phyloP scores from a whole-genome alignment of 1,140 invertebrate genomes.

The Drosophila ananassae region DNA sequence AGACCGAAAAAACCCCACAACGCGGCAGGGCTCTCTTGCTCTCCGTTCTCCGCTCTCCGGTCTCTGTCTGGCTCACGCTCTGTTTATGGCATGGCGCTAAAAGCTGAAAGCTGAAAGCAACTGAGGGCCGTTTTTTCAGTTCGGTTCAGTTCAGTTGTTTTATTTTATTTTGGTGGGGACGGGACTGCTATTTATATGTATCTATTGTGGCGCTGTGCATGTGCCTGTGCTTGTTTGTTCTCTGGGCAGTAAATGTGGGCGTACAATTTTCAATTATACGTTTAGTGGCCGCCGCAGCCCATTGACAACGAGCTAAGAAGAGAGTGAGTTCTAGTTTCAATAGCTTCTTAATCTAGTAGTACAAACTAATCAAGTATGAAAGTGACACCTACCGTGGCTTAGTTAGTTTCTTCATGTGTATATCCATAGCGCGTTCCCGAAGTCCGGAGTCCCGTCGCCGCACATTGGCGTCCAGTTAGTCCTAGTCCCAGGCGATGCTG shows the following conservation, averaged over 20 bases:
- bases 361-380: neutral
- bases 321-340: neutral
- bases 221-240: conserved; percentile 34
- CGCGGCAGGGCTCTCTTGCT: neutral
- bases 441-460: conserved; percentile 35
- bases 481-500: neutral
- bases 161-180: conserved; percentile 9
- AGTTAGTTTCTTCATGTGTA: conserved; percentile 77
- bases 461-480: conserved; percentile 47
- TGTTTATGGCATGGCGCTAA: conserved; percentile 75
- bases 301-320: conserved; percentile 52
- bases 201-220: conserved; percentile 31
- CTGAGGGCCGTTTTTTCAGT: conserved; percentile 60
- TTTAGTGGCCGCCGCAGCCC: conserved; percentile 67
- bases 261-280: conserved; percentile 78
- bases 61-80: conserved; percentile 26
- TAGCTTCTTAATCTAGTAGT: too few relatives aligned
- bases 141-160: neutral
- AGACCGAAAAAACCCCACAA: neutral
- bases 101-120: conserved; percentile 62
- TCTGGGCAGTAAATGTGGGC: conserved; percentile 66
- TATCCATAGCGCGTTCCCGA: conserved; percentile 63
- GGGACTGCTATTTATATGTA: conserved; percentile 35
- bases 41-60: conserved; percentile 38
- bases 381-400: conserved; percentile 65